These are phyloP conservation scores for Zophobas morio DNA, from an alignment of 1,140 invertebrate genomes.

Conservation along the genomic window DNA sequence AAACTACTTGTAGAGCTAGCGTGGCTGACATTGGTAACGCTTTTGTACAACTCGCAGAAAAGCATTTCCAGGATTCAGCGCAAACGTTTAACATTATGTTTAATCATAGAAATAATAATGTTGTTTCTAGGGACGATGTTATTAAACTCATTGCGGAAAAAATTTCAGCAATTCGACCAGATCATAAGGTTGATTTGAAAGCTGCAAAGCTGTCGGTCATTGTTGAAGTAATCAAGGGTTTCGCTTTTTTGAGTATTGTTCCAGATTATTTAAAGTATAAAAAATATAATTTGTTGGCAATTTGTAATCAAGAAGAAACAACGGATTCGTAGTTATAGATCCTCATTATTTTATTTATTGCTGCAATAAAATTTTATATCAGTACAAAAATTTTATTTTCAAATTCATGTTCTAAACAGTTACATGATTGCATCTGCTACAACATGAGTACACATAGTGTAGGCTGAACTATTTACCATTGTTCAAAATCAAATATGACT, in stretches of 20 bases:
- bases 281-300: constrained; percentile 78
- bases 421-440: constrained; percentile 36
- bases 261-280: constrained; percentile 77
- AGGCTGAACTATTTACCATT: constrained; percentile 29
- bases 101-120: constrained; percentile 86
- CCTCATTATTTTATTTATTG: neutral
- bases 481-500: constrained; percentile 18
- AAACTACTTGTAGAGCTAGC: constrained; percentile 84
- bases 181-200: constrained; percentile 84
- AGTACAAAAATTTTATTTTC: constrained; percentile 36
- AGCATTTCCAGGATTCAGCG: constrained; percentile 80
- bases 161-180: constrained; percentile 76
- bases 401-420: constrained; percentile 30
- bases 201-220: constrained; percentile 82
- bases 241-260: constrained; percentile 77
- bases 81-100: constrained; percentile 85
- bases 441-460: constrained; percentile 39
- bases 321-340: neutral
- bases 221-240: constrained; percentile 82
- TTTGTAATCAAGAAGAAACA: constrained; percentile 22
- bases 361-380: constrained; percentile 26
- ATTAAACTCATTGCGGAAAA: constrained; percentile 81
- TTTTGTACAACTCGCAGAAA: constrained; percentile 79
- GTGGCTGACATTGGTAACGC: constrained; percentile 79
- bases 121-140: constrained; percentile 77